A percentile compares a stretch with the other conserved stretches of the same genome.
phyloP scores from a whole-genome alignment of 2,888 invertebrate species.

The Cordylochernes scorpioides region DNA sequence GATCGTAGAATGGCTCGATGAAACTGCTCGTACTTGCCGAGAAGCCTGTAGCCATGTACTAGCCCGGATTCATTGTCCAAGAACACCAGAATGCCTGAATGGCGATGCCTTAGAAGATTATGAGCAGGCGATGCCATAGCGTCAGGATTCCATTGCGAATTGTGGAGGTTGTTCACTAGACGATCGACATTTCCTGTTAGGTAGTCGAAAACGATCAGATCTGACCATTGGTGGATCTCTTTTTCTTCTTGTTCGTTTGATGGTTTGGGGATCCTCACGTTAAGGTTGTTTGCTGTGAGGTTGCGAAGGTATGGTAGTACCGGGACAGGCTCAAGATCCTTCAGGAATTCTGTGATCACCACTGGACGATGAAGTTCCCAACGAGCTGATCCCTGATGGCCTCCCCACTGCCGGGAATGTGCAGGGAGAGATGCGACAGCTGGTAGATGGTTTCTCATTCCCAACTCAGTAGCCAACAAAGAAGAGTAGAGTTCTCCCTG shows the following conservation, averaged over 20 bases:
- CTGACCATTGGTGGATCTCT: conserved; percentile 64
- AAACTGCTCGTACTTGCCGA: conserved; percentile 57
- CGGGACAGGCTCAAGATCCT: conserved; percentile 41
- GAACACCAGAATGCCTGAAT: conserved; percentile 44
- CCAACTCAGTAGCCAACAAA: conserved; percentile 45
- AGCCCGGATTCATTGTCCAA: conserved; percentile 59
- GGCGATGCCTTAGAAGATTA: conserved; percentile 43
- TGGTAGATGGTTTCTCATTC: conserved; percentile 47
- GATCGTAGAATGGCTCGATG: conserved; percentile 48
- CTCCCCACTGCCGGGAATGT: conserved; percentile 22
- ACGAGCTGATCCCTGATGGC: conserved; percentile 40
- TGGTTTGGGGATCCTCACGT: conserved; percentile 21
- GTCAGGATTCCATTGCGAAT: conserved; percentile 62
- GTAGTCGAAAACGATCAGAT: conserved; percentile 62
- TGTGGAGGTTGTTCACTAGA: conserved; percentile 63
- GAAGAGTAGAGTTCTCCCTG: conserved; percentile 70
- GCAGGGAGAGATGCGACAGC: conserved; percentile 37
- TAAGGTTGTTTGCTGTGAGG: conserved; percentile 32
- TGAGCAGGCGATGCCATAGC: conserved; percentile 71
- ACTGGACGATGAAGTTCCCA: conserved; percentile 53
- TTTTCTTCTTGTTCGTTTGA: conserved; percentile 28
- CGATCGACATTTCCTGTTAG: conserved; percentile 63
- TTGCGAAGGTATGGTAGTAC: conserved; percentile 50
- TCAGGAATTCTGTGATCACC: conserved; percentile 47
- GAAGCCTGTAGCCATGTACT: conserved; percentile 51